phyloP scores from a whole-genome alignment of 2,113 vertebrate species.

The Poeciliopsis occidentalis region DNA sequence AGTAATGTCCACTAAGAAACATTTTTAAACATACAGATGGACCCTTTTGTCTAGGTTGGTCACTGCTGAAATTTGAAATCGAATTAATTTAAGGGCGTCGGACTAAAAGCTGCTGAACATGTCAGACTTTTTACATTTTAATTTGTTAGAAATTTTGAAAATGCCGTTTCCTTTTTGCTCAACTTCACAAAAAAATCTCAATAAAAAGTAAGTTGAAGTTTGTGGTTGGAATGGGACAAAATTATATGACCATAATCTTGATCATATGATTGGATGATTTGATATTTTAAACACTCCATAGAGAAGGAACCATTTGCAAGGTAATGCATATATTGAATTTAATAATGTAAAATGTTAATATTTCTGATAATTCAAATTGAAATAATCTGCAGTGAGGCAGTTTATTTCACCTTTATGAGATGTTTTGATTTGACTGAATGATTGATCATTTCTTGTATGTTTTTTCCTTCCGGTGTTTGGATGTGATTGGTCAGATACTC shows the following conservation, averaged over 20 bases:
- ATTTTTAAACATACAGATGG: too few relatives aligned
- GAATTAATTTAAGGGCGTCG: not conserved
- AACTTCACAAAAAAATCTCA: not conserved
- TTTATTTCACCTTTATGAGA: not conserved
- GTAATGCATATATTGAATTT: not conserved
- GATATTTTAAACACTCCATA: too few relatives aligned
- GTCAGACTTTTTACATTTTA: not conserved
- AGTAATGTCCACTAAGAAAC: too few relatives aligned
- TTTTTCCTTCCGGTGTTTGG: too few relatives aligned
- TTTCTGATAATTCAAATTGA: not conserved
- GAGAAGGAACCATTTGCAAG: not conserved
- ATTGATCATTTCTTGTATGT: too few relatives aligned
- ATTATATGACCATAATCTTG: too few relatives aligned
- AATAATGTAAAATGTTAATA: not conserved
- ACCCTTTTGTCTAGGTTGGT: too few relatives aligned
- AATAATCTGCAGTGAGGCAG: not conserved
- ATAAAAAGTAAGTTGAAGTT: not conserved
- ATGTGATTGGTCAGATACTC: not conserved
- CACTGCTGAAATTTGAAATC: too few relatives aligned
- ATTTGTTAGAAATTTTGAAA: not conserved
- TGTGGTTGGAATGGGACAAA: not conserved
- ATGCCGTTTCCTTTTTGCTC: not conserved
- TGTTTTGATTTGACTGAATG: too few relatives aligned
- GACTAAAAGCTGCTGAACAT: not conserved
- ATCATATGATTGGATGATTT: too few relatives aligned